These are phyloP conservation scores for Cheilosia vernalis DNA, from an alignment of 2,888 invertebrate species.

Conservation along the genomic window DNA sequence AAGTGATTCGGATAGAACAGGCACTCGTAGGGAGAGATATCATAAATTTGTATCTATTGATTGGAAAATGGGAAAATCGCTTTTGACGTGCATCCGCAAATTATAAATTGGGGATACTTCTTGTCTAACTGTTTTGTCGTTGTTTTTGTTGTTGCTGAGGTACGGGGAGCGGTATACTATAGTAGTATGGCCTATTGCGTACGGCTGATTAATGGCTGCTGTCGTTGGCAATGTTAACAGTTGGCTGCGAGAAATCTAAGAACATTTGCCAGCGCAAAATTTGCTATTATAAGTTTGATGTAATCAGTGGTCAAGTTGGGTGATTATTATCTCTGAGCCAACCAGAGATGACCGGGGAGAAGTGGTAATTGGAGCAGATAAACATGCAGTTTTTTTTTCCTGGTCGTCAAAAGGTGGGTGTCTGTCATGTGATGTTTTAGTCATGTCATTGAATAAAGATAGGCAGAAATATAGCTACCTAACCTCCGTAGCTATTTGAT, in stretches of 20 bases:
- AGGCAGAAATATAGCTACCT: no score
- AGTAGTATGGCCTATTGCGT: constrained; percentile 11
- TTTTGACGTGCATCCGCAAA: constrained; percentile 60
- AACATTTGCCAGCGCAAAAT: neutral
- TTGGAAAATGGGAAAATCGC: constrained; percentile 73
- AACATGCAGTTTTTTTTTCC: no score
- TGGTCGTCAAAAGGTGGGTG: no score
- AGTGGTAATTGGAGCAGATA: no score
- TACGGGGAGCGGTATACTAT: neutral
- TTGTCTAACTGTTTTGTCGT: neutral
- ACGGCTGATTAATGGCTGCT: constrained; percentile 30
- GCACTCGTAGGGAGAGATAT: constrained; percentile 43
- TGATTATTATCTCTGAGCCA: no score
- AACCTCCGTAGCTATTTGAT: no score
- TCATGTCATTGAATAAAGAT: no score
- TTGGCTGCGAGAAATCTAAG: neutral
- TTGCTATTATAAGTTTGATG: neutral
- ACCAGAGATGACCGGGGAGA: no score
- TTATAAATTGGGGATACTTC: constrained; percentile 57
- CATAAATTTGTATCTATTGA: constrained; percentile 71
- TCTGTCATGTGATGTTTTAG: no score
- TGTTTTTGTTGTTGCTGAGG: neutral
- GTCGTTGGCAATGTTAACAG: neutral
- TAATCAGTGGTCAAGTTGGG: no score
- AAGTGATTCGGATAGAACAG: constrained; percentile 57